phyloP scores from a whole-genome alignment of 2,113 vertebrate genomes.

The Psephotus haematonotus region DNA sequence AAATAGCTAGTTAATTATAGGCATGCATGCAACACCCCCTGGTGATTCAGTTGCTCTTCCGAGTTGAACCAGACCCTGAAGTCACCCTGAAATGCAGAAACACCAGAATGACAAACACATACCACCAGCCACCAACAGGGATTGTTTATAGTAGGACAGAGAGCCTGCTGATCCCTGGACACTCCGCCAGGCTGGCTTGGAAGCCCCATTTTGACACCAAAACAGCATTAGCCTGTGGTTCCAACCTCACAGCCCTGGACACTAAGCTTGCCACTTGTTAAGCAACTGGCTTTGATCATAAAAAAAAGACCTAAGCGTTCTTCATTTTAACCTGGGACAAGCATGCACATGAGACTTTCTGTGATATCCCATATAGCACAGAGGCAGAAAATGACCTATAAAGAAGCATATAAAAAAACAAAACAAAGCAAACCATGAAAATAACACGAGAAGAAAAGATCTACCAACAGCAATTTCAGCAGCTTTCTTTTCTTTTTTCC shows the following conservation, averaged over 20 bases:
- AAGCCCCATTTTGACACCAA: background rate
- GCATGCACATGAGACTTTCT: background rate
- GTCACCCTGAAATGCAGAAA: background rate
- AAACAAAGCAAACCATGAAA: background rate
- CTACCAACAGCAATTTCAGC: background rate
- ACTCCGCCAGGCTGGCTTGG: background rate
- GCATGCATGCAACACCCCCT: rapidly evolving
- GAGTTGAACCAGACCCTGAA: background rate
- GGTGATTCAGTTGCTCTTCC: background rate
- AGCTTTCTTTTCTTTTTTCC: background rate
- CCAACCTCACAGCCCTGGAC: background rate
- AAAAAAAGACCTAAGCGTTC: background rate
- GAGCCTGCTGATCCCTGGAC: background rate
- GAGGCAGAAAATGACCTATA: background rate
- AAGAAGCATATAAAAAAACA: background rate
- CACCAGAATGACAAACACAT: background rate
- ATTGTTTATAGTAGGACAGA: background rate
- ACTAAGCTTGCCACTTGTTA: background rate
- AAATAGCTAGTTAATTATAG: background rate
- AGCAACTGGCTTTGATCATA: background rate
- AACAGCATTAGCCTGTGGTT: background rate
- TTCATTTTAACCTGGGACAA: background rate
- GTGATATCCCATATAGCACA: rapidly evolving
- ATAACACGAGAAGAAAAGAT: background rate
- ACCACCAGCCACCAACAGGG: background rate